Conservation (phyloP, 2,888 invertebrate species). For the Conistra vaccinii region DNA sequence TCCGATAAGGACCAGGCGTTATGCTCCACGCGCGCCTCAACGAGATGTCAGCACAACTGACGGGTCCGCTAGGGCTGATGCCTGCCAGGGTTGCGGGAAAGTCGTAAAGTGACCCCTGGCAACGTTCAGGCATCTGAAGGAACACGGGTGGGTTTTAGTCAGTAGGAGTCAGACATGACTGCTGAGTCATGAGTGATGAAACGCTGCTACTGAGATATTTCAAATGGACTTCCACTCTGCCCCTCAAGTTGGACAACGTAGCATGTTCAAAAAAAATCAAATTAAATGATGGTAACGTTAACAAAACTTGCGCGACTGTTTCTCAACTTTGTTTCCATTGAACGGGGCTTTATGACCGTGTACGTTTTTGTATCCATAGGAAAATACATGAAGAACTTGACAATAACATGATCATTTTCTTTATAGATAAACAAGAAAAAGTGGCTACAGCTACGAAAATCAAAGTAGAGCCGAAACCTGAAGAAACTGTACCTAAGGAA, state of each 20-base stretch:
- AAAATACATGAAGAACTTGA: background rate
- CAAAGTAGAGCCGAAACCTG: slow-evolving; percentile 1
- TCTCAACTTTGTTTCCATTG: background rate
- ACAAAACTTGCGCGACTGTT: background rate
- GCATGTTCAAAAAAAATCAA: background rate
- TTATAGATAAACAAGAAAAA: slow-evolving; percentile 47
- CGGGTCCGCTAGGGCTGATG: too few relatives aligned
- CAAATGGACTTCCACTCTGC: background rate
- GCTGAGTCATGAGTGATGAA: too few relatives aligned
- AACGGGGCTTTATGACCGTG: background rate
- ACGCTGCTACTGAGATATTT: background rate
- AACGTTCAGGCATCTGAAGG: too few relatives aligned
- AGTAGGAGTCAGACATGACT: too few relatives aligned
- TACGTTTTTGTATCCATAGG: background rate
- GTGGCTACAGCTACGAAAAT: slow-evolving; percentile 6
- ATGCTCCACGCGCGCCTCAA: too few relatives aligned
- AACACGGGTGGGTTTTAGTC: too few relatives aligned
- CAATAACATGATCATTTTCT: slow-evolving; percentile 48
- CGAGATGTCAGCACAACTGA: too few relatives aligned
- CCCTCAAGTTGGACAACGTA: background rate
- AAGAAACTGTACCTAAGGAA: background rate
- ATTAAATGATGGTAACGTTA: too few relatives aligned
- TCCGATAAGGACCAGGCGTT: too few relatives aligned
- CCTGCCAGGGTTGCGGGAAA: too few relatives aligned
- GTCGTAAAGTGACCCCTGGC: too few relatives aligned